phyloP scores from a whole-genome alignment of 2,797 vertebrate genomes.

The Sebastolobus alascanus region DNA sequence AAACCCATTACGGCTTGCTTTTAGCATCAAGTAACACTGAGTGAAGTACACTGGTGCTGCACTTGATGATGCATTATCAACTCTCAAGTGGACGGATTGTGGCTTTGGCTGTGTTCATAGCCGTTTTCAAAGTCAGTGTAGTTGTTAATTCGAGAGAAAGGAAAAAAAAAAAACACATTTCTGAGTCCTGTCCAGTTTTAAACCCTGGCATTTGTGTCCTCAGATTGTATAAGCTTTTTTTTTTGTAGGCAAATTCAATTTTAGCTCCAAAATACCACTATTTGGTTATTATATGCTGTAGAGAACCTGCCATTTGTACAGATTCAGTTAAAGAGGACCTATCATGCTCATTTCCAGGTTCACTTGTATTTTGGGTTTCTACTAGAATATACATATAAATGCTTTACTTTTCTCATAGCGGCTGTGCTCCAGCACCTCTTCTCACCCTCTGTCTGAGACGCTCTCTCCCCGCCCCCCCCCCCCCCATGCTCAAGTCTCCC shows the following conservation, averaged over 20 bases:
- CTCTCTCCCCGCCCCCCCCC: no score
- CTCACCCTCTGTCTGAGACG: no score
- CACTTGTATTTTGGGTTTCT: neutral
- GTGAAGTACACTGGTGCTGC: conserved; percentile 68
- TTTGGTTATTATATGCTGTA: neutral
- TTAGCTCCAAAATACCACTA: neutral
- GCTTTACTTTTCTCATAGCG: no score
- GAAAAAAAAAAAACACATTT: neutral
- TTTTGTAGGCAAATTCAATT: neutral
- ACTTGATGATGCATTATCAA: conserved; percentile 81
- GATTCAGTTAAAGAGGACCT: neutral
- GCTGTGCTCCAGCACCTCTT: no score
- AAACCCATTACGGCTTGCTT: conserved; percentile 73
- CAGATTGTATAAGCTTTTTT: neutral
- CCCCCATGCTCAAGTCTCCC: no score
- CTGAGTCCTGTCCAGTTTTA: conserved; percentile 17
- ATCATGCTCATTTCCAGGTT: neutral
- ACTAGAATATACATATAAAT: neutral
- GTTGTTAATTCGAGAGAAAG: conserved; percentile 52
- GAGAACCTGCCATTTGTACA: neutral
- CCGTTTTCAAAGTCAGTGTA: conserved; percentile 53
- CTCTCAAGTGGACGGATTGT: conserved; percentile 75
- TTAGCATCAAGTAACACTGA: conserved; percentile 72
- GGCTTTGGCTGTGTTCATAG: conserved; percentile 64
- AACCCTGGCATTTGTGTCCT: conserved; percentile 5